Percentiles rank a stretch among this genome's conserved stretches.
Conservation (phyloP, 2,113 vertebrate species). For the Muscicapa adusta region DNA sequence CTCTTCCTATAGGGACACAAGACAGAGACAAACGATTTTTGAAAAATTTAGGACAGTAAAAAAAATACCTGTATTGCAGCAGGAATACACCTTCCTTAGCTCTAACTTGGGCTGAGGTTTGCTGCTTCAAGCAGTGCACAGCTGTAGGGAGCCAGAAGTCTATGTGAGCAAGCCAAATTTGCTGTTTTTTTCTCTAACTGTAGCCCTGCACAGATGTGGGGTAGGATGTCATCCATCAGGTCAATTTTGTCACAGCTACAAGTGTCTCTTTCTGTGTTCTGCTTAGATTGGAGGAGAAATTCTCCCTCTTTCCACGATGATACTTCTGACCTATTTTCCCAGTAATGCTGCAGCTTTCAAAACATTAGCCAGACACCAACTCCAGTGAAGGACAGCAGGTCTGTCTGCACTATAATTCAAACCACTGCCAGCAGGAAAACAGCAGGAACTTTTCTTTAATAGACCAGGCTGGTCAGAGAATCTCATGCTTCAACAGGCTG, state of each 20-base stretch:
- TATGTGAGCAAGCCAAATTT: background rate
- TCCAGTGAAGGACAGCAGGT: background rate
- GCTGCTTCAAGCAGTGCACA: background rate
- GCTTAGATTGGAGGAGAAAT: background rate
- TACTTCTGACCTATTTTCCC: background rate
- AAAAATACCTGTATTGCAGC: background rate
- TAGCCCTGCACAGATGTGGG: background rate
- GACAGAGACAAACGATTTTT: background rate
- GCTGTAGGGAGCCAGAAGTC: background rate
- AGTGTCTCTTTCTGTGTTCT: background rate
- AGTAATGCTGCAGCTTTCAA: background rate
- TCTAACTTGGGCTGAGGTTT: background rate
- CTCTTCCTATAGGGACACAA: constrained; percentile 78
- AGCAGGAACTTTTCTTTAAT: background rate
- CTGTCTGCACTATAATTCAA: background rate
- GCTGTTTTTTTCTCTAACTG: background rate
- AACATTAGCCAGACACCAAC: background rate
- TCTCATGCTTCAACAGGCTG: background rate
- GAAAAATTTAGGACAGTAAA: background rate
- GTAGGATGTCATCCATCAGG: background rate
- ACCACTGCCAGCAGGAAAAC: background rate
- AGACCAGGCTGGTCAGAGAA: background rate
- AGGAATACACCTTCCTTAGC: background rate
- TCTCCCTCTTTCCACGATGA: background rate
- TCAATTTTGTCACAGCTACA: background rate